Evolutionary conservation across 2,888 invertebrate genomes (phyloP).

Genomic region (Spodoptera exigua): DNA sequence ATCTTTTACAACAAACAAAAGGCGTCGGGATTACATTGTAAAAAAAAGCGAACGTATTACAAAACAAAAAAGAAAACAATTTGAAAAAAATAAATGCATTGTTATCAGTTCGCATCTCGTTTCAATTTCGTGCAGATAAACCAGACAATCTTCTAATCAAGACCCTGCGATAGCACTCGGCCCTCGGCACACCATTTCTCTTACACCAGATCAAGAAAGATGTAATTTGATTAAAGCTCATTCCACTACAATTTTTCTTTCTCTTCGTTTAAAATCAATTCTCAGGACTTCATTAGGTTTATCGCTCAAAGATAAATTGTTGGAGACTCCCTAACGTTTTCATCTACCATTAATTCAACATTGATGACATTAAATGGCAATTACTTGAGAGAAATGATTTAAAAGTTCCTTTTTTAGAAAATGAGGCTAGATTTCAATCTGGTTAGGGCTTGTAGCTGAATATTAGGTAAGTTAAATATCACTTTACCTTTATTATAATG

Average conservation of each 20-base stretch:
- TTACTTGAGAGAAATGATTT: constrained; percentile 50
- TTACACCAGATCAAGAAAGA: constrained; percentile 45
- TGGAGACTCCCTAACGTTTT: constrained; percentile 62
- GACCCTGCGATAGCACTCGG: constrained; percentile 34
- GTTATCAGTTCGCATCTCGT: constrained; percentile 7
- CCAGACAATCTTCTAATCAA: constrained; percentile 47
- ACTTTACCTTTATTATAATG: too few species aligned
- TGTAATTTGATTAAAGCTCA: constrained; percentile 59
- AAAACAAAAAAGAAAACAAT: too few species aligned
- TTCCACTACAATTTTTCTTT: constrained; percentile 54
- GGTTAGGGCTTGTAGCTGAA: too few species aligned
- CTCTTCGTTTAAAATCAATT: constrained; percentile 75
- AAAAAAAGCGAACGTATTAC: too few species aligned
- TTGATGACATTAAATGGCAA: constrained; percentile 68
- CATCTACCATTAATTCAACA: constrained; percentile 71
- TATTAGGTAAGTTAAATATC: too few species aligned
- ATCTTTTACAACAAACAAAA: too few species aligned
- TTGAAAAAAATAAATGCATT: too few species aligned
- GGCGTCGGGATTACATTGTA: too few species aligned
- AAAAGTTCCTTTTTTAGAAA: constrained; percentile 29
- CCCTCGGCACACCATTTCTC: constrained; percentile 39
- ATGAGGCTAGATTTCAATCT: background rate
- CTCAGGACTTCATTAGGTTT: constrained; percentile 75
- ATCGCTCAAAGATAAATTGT: constrained; percentile 73
- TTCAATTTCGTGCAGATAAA: constrained; percentile 27